Conservation (phyloP, 2,797 vertebrate genomes). For the Peromyscus melanophrys region DNA sequence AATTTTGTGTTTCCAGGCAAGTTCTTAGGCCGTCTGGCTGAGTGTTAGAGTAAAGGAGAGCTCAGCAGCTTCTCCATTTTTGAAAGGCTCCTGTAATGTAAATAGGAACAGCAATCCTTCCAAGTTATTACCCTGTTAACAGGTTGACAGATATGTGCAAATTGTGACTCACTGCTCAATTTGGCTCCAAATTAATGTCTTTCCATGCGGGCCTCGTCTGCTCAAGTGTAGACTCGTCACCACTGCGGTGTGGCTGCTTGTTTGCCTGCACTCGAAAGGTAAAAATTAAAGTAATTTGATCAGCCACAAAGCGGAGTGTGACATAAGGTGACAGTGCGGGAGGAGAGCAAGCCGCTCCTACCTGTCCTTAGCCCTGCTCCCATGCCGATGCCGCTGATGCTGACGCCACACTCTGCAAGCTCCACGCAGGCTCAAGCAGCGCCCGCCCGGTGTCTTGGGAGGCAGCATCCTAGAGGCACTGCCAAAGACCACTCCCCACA, state of each 20-base stretch:
- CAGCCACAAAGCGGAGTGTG: background rate
- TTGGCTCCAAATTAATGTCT: constrained; percentile 85
- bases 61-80: constrained; percentile 66
- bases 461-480: background rate
- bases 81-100: constrained; percentile 75
- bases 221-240: constrained; percentile 82
- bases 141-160: constrained; percentile 85
- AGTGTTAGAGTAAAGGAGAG: constrained; percentile 71
- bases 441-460: background rate
- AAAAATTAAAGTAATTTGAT: constrained; percentile 77
- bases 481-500: constrained; percentile 27
- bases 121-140: constrained; percentile 86
- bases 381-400: too few species aligned
- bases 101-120: constrained; percentile 83
- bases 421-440: background rate
- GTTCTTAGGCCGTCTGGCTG: background rate
- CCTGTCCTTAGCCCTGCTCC: constrained; percentile 67
- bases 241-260: constrained; percentile 78
- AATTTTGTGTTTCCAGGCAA: background rate
- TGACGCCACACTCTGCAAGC: background rate
- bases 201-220: constrained; percentile 77
- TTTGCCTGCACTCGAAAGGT: constrained; percentile 82
- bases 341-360: constrained; percentile 65
- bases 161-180: constrained; percentile 85
- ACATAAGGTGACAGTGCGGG: constrained; percentile 69